These are phyloP conservation scores for Diplolepis rosae DNA, from an alignment of 2,888 invertebrate genomes.

Conservation along the genomic window DNA sequence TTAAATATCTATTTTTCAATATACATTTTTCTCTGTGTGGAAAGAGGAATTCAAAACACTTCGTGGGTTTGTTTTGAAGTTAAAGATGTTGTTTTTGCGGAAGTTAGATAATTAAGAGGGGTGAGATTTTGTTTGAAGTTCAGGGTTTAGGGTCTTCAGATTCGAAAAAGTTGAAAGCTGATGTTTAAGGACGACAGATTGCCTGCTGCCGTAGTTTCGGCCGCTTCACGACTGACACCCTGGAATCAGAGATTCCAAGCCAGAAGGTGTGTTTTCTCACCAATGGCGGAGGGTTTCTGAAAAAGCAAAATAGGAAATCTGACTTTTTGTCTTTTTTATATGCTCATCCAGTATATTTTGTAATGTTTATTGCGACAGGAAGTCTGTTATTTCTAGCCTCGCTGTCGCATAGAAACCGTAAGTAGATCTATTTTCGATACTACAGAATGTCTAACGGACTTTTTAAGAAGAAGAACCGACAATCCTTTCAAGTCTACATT, in stretches of 20 bases:
- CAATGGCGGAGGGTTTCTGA: conserved; percentile 8
- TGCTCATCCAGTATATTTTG: not conserved
- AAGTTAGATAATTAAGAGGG: not conserved
- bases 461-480: not conserved
- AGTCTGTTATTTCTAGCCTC: conserved; percentile 13
- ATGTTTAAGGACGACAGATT: conserved; percentile 12
- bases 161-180: conserved; percentile 24
- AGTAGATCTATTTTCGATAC: conserved; percentile 24
- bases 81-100: not conserved
- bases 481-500: conserved; percentile 3
- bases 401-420: not conserved
- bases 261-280: conserved; percentile 25
- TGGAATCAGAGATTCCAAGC: conserved; percentile 22
- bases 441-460: not conserved
- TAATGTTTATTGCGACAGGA: conserved; percentile 5
- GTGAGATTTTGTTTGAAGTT: not conserved
- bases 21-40: not conserved
- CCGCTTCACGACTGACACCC: conserved; percentile 29
- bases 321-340: not conserved
- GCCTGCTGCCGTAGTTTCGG: conserved; percentile 22
- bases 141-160: conserved; percentile 8
- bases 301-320: conserved; percentile 23
- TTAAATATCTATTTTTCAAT: not conserved
- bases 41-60: not conserved
- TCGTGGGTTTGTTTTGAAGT: not conserved